Conservation (phyloP, 2,888 invertebrate species). For the Aplocera efformata region DNA sequence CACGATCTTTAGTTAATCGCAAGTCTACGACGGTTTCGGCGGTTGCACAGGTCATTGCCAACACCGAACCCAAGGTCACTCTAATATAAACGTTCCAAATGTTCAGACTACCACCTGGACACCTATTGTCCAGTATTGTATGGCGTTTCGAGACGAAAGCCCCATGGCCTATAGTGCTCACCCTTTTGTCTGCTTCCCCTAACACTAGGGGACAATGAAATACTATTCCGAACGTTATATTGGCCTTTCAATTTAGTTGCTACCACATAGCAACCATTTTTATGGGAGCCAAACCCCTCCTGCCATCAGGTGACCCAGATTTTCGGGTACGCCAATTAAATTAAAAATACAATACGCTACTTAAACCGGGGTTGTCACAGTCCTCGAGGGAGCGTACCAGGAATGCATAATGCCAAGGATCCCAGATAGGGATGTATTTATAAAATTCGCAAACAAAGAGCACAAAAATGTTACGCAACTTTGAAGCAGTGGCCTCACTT, state of each 20-base stretch:
- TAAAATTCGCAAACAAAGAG: slow-evolving; percentile 16
- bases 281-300: slow-evolving; percentile 8
- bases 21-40: slow-evolving; percentile 45
- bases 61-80: slow-evolving; percentile 56
- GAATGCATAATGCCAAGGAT: slow-evolving; percentile 5
- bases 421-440: neutral
- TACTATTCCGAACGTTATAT: neutral
- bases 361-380: slow-evolving; percentile 5
- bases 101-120: slow-evolving; percentile 23
- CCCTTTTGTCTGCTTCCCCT: slow-evolving; percentile 13
- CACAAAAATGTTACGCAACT: slow-evolving; percentile 22
- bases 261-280: slow-evolving; percentile 8
- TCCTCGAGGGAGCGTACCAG: slow-evolving; percentile 13
- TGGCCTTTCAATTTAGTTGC: slow-evolving; percentile 8
- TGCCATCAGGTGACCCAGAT: slow-evolving; percentile 14
- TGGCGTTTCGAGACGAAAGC: neutral
- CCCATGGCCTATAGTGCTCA: slow-evolving; percentile 1
- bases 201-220: slow-evolving; percentile 2
- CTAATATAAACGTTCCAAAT: slow-evolving; percentile 38
- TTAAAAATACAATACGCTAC: slow-evolving; percentile 3
- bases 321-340: slow-evolving; percentile 12
- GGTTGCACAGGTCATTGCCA: slow-evolving; percentile 61
- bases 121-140: slow-evolving; percentile 20
- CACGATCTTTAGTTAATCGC: slow-evolving; percentile 37
- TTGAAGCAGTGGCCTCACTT: slow-evolving; percentile 16